phyloP scores from a whole-genome alignment of 2,113 vertebrate species.

The Otocyon megalotis region DNA sequence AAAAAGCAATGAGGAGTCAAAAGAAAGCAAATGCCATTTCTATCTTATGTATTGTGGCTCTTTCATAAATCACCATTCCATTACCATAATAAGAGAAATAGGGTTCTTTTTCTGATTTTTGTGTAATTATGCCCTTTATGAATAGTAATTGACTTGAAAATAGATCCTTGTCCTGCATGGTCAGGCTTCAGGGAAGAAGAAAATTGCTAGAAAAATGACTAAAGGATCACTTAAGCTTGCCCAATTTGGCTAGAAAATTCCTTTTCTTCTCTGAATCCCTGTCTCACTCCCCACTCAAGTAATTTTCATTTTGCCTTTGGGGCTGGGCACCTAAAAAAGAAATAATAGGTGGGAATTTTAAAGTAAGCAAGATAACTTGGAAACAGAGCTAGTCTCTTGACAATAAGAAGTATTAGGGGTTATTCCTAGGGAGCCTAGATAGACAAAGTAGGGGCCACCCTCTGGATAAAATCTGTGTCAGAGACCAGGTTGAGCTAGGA shows the following conservation, averaged over 20 bases:
- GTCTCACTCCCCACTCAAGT: neutral
- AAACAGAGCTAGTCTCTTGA: neutral
- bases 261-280: slow-evolving; percentile 39
- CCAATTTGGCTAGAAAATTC: slow-evolving; percentile 38
- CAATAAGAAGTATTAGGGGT: neutral
- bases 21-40: slow-evolving; percentile 70
- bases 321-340: slow-evolving; percentile 5
- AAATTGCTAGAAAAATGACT: slow-evolving; percentile 67
- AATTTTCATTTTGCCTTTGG: slow-evolving; percentile 59
- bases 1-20: slow-evolving; percentile 25
- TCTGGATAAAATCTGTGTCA: neutral
- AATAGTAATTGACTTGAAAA: slow-evolving; percentile 73
- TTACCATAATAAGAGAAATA: slow-evolving; percentile 71
- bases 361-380: neutral
- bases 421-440: neutral
- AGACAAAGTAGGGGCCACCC: rapidly evolving
- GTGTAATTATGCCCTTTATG: slow-evolving; percentile 67
- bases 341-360: slow-evolving; percentile 30
- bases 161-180: slow-evolving; percentile 64
- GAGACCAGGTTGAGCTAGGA: neutral
- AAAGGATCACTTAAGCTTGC: slow-evolving; percentile 53
- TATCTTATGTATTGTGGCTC: slow-evolving; percentile 10
- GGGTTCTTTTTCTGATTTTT: slow-evolving; percentile 57
- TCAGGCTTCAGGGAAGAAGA: slow-evolving; percentile 59
- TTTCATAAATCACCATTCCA: slow-evolving; percentile 66